Conservation (phyloP, 2,888 invertebrate genomes). For the Deilephila porcellus region DNA sequence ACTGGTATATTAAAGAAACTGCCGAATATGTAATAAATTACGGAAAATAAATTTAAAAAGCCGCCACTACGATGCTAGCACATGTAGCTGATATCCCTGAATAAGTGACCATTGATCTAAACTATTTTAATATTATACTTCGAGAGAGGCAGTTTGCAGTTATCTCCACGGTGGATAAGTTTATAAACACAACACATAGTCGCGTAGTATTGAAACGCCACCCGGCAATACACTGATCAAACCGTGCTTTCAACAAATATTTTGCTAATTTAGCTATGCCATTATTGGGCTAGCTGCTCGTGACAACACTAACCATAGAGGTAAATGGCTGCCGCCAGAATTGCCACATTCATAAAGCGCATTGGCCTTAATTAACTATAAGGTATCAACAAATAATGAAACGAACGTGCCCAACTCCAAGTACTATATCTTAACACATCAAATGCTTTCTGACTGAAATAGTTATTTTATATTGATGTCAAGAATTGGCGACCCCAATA, state of each 20-base stretch:
- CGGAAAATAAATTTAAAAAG: background rate
- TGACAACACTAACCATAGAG: constrained; percentile 25
- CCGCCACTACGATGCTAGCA: background rate
- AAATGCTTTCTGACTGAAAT: background rate
- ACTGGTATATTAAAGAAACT: background rate
- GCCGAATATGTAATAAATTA: background rate
- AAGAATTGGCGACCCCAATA: no score
- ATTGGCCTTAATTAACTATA: constrained; percentile 13
- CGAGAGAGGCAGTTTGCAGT: background rate
- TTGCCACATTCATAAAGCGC: constrained; percentile 13
- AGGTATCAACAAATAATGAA: constrained; percentile 7
- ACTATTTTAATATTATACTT: background rate
- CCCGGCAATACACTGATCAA: background rate
- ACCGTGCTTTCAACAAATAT: constrained; percentile 5
- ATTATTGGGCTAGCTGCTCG: constrained; percentile 16
- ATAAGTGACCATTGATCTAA: background rate
- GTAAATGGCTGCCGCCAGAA: constrained; percentile 20
- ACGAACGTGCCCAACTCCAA: background rate
- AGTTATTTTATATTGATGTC: no score
- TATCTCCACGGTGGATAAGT: background rate
- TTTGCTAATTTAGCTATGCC: constrained; percentile 22
- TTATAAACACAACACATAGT: background rate
- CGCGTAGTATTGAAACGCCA: background rate
- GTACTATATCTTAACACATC: background rate
- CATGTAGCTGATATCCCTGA: constrained; percentile 9